Evolutionary conservation across 2,113 vertebrate species (phyloP).

Genomic region (Gopherus evgoodei): DNA sequence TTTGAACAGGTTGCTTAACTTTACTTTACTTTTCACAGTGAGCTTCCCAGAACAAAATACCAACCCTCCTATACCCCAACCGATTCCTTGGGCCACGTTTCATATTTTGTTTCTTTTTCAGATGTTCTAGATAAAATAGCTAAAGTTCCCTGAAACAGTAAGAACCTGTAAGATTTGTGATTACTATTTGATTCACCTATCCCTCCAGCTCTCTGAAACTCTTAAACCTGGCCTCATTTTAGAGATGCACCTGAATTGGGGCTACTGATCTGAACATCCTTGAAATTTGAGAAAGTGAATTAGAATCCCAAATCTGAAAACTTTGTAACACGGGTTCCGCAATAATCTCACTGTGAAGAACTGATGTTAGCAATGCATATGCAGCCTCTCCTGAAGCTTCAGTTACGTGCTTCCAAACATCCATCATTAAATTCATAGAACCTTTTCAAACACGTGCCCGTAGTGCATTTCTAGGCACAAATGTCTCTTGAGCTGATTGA

Average conservation of each 20-base stretch:
- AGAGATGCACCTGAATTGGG: neutral
- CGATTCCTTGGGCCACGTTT: neutral
- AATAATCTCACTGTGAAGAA: no score
- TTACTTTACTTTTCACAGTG: no score
- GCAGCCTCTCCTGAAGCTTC: no score
- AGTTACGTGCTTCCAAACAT: no score
- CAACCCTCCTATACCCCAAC: neutral
- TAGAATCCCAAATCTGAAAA: no score
- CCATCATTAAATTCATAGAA: no score
- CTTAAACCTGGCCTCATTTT: neutral
- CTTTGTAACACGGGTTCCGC: no score
- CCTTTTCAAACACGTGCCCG: no score
- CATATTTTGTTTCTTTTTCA: neutral
- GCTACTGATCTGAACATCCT: neutral
- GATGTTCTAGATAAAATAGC: neutral
- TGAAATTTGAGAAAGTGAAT: neutral
- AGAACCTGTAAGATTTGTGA: neutral
- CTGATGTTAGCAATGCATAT: no score
- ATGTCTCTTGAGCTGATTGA: no score
- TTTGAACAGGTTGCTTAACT: no score
- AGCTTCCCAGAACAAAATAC: neutral
- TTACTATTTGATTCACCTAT: neutral
- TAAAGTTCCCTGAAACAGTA: neutral
- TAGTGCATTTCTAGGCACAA: no score
- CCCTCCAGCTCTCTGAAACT: neutral